Conservation (phyloP, 2,797 vertebrate genomes). For the Esox masquinongy region DNA sequence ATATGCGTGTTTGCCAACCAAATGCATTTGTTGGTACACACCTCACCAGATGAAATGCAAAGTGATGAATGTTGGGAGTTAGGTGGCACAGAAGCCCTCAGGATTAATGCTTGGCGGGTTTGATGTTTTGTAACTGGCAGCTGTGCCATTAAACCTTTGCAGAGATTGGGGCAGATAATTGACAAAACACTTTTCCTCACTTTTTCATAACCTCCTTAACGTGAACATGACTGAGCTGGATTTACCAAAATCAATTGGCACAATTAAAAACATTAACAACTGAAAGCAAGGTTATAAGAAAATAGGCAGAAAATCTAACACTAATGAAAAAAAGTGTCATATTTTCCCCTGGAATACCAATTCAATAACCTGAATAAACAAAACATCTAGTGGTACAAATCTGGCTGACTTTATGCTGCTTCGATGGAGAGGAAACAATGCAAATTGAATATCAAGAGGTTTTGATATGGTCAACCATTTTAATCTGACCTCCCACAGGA, state of each 20-base stretch:
- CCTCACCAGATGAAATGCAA: slow-evolving; percentile 14
- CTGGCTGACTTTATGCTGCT: slow-evolving; percentile 1
- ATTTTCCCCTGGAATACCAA: slow-evolving; percentile 2
- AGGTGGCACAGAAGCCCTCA: background rate
- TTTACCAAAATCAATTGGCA: background rate
- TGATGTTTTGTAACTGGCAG: slow-evolving; percentile 8
- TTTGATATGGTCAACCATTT: slow-evolving; percentile 43
- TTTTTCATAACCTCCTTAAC: background rate
- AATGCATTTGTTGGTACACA: slow-evolving; percentile 2
- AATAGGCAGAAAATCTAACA: slow-evolving; percentile 7
- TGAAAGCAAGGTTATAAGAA: background rate
- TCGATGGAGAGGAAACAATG: background rate
- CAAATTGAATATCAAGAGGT: slow-evolving; percentile 1
- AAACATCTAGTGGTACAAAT: background rate
- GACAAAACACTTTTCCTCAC: background rate
- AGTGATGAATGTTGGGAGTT: slow-evolving; percentile 4
- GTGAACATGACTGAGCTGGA: background rate
- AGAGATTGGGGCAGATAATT: slow-evolving; percentile 3
- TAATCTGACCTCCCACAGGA: slow-evolving; percentile 65
- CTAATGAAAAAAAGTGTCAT: background rate
- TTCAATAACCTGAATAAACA: background rate
- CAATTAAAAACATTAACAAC: slow-evolving; percentile 1
- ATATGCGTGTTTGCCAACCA: background rate
- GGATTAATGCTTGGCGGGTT: slow-evolving; percentile 10
- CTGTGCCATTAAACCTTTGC: slow-evolving; percentile 3